A percentile compares a stretch with the other conserved stretches of the same genome.
phyloP scores from a whole-genome alignment of 2,113 vertebrate species.

The Girardinichthys multiradiatus region DNA sequence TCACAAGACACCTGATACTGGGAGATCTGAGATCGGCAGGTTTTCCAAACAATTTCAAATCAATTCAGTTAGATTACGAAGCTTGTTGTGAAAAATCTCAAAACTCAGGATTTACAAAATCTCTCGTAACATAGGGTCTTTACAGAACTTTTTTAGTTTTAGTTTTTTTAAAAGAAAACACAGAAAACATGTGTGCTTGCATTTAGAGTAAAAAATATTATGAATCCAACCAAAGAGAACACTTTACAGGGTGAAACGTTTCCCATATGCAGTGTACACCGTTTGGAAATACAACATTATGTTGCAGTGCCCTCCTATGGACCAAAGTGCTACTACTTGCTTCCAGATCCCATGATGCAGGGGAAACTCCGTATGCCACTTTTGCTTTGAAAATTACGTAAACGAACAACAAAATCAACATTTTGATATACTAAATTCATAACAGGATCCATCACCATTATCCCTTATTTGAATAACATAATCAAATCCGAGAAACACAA shows the following conservation, averaged over 20 bases:
- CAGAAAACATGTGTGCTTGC: not conserved
- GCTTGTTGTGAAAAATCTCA: too few relatives aligned
- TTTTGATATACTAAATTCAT: not conserved
- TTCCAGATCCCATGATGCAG: not conserved
- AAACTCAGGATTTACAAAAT: too few relatives aligned
- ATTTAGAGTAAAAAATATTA: not conserved
- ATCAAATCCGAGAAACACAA: not conserved
- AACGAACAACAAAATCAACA: not conserved
- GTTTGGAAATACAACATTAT: slow-evolving; percentile 12
- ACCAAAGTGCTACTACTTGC: not conserved
- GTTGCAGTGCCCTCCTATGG: slow-evolving; percentile 59
- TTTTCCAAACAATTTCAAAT: not conserved
- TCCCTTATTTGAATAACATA: not conserved
- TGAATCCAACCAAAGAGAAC: not conserved
- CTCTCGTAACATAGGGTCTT: too few relatives aligned
- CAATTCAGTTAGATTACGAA: too few relatives aligned
- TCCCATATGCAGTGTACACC: not conserved
- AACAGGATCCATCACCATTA: not conserved
- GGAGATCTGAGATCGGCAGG: not conserved
- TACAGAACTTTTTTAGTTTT: too few relatives aligned
- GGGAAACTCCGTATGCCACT: not conserved
- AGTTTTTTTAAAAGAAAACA: not conserved
- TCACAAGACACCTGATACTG: not conserved
- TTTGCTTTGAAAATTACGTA: not conserved
- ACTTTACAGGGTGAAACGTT: not conserved